Base-by-base conservation (phyloP, 2,797 vertebrate genomes). In the Clarias platycephalus region DNA sequence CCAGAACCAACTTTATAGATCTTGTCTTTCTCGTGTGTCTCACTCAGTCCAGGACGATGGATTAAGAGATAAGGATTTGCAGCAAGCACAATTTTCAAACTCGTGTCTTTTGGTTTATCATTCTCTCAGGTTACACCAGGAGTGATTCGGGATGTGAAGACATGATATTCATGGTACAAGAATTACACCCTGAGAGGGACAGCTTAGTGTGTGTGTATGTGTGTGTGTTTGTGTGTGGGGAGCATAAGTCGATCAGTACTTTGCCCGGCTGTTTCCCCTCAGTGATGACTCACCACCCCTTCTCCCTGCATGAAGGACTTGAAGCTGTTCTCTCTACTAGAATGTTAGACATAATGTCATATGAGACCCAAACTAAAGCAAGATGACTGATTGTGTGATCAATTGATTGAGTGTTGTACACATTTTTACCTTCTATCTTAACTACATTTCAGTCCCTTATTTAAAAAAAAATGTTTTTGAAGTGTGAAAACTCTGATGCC, bases 21-120 rank as follows among this genome's bases (percentile, higher is more conserved):
- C n/a, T 77, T 71, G 66, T 88, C 40, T 58, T 64, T 70, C 20
- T 80, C 22, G n/a, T 60, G 83, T 86, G 40, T 60, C 80, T 86
- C 24, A 58, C 5, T 80, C 31, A 12, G 70, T 26, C 20, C 24
- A 7, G 34, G n/a, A 18, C 18, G 31, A 37, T 3, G 0, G 31
- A 64, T 81, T 28, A 53, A 76, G 53, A 1, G 7, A 10, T 75
- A 44, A 83, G 71, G 31, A 28, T 66, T 55, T 75, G 34, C 22
- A 28, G 74, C 26, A 16, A 34, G 60, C n/a, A 49, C 15, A 3
- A 8, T 82, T 26, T 62, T 71, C 55, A 49, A 31, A 28, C 15
- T 26, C 3, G 34, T 55, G 64, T 68, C 20, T 31, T 62, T 55
- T 58, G 22, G n/a, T 60, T 60, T 64, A 40, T 24, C 5, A 13